These are phyloP conservation scores for Alces alces DNA, from an alignment of 2,113 vertebrate species.

Conservation along the genomic window DNA sequence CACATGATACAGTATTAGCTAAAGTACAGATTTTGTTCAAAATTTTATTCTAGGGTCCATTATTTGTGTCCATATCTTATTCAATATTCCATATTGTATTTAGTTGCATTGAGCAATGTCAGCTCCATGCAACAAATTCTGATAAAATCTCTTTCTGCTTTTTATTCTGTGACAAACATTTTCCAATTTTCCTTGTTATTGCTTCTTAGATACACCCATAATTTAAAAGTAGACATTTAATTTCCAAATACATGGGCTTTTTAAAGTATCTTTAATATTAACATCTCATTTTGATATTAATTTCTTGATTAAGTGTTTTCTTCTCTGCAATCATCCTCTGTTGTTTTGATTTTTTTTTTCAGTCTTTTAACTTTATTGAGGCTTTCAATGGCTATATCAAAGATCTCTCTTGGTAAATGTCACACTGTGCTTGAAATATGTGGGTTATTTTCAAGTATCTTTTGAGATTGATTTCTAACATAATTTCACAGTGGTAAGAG, in stretches of 20 bases:
- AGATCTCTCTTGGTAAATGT: background rate
- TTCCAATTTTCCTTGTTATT: background rate
- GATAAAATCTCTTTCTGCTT: background rate
- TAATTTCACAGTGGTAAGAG: background rate
- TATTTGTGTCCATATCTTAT: background rate
- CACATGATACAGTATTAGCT: background rate
- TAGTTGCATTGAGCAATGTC: background rate
- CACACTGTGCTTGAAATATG: background rate
- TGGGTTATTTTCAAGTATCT: background rate
- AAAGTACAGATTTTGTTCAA: background rate
- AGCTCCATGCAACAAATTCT: background rate
- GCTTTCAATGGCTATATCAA: background rate
- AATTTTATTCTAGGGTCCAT: background rate
- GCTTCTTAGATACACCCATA: background rate
- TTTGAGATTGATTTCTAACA: background rate
- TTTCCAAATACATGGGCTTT: background rate
- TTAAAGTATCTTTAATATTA: background rate
- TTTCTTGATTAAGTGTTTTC: background rate
- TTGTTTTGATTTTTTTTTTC: background rate
- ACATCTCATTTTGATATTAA: background rate
- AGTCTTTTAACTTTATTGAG: background rate
- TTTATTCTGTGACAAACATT: background rate
- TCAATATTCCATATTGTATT: background rate
- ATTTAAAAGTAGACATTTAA: background rate
- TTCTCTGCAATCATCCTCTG: background rate